Percentiles rank a stretch among this genome's conserved stretches.
phyloP scores from a whole-genome alignment of 2,888 invertebrate genomes.

The Ectobius pallidus region DNA sequence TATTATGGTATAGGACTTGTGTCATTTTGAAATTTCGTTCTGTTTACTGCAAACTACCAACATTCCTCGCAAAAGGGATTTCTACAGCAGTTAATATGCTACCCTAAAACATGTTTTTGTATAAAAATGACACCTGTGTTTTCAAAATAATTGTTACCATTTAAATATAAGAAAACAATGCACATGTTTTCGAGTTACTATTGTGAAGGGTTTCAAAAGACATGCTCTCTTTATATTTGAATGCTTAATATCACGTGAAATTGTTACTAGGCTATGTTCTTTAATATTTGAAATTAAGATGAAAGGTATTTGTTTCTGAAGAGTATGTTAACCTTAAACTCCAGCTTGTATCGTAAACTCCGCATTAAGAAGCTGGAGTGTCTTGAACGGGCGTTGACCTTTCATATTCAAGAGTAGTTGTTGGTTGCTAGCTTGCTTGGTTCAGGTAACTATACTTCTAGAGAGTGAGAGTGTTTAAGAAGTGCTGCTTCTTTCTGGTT shows the following conservation, averaged over 20 bases:
- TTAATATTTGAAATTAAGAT: no score
- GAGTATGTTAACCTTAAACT: no score
- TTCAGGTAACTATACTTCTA: neutral
- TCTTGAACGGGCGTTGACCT: conserved; percentile 28
- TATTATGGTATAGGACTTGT: neutral
- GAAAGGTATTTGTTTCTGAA: no score
- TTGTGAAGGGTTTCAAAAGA: no score
- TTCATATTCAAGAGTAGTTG: conserved; percentile 22
- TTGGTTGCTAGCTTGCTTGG: conserved; percentile 1
- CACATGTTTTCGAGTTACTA: no score
- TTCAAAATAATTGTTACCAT: neutral
- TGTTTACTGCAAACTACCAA: neutral
- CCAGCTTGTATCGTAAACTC: neutral
- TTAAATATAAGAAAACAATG: neutral
- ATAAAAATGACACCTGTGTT: neutral
- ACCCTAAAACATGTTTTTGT: neutral
- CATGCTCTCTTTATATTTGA: no score
- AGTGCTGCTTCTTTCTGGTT: neutral
- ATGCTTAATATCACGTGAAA: no score
- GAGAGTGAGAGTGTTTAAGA: neutral
- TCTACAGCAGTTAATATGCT: neutral
- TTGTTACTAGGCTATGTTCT: no score
- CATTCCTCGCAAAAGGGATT: neutral
- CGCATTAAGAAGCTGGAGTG: conserved; percentile 1
- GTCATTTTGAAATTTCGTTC: neutral